phyloP scores from a whole-genome alignment of 2,888 invertebrate species.

The Tetragnatha montana region DNA sequence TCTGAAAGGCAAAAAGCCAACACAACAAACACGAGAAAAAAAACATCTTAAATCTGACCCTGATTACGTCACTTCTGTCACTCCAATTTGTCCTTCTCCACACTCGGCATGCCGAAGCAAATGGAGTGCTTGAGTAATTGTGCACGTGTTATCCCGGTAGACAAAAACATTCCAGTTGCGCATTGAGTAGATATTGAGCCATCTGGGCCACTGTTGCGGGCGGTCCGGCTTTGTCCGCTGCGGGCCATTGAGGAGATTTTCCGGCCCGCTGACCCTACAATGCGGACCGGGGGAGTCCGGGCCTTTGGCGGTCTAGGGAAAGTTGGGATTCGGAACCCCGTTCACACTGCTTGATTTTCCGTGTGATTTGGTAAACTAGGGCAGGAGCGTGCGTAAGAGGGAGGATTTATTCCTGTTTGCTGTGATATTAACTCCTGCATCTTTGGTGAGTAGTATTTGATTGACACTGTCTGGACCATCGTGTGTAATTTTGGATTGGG shows the following conservation, averaged over 20 bases:
- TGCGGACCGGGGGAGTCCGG: slow-evolving; percentile 11
- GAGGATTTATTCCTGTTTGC: background rate
- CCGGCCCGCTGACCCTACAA: slow-evolving; percentile 64
- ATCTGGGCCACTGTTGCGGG: slow-evolving; percentile 47
- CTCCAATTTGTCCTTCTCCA: too few species aligned
- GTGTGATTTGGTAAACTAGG: too few species aligned
- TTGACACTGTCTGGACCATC: too few species aligned
- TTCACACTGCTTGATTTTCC: too few species aligned
- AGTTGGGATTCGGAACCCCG: too few species aligned
- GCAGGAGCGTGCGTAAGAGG: background rate
- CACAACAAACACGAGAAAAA: background rate
- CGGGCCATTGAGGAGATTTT: slow-evolving; percentile 67
- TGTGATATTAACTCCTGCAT: too few species aligned
- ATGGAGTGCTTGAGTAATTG: background rate
- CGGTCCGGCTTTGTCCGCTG: slow-evolving; percentile 66
- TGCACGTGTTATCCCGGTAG: slow-evolving; percentile 63
- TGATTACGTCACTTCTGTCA: too few species aligned
- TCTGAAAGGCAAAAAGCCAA: background rate
- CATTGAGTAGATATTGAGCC: slow-evolving; percentile 63
- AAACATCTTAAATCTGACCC: background rate
- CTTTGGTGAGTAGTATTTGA: too few species aligned
- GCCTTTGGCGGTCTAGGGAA: too few species aligned
- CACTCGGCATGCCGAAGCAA: slow-evolving; percentile 8
- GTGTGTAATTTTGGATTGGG: too few species aligned
- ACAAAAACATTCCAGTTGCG: slow-evolving; percentile 66